phyloP scores from a whole-genome alignment of 2,888 invertebrate species.

The Noctua janthina region DNA sequence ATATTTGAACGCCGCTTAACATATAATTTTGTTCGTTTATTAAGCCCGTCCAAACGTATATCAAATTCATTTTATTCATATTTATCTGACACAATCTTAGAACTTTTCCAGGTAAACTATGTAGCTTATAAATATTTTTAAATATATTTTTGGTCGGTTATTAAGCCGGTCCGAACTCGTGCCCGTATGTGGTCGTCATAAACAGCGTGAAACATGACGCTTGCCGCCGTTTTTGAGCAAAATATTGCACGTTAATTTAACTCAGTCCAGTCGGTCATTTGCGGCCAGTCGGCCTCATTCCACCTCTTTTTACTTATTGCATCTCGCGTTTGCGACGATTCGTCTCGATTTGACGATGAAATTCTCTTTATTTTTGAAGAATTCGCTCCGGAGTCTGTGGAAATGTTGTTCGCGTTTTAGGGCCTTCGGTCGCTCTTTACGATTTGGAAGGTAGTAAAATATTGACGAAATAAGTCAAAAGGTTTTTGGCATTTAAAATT shows the following conservation, averaged over 20 bases:
- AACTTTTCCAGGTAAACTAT: background rate
- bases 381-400: slow-evolving; percentile 58
- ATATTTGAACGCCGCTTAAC: too few relatives aligned
- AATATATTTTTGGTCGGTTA: slow-evolving; percentile 30
- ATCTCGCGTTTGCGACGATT: slow-evolving; percentile 75
- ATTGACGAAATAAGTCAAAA: slow-evolving; percentile 29
- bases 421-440: slow-evolving; percentile 34
- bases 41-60: background rate
- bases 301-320: slow-evolving; percentile 72
- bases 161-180: slow-evolving; percentile 59
- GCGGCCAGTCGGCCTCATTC: slow-evolving; percentile 74
- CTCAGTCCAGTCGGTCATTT: slow-evolving; percentile 85
- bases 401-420: slow-evolving; percentile 46
- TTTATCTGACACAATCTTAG: background rate
- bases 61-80: background rate
- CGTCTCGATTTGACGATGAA: slow-evolving; percentile 75
- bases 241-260: slow-evolving; percentile 90
- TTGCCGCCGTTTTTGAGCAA: slow-evolving; percentile 88
- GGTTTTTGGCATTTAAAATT: slow-evolving; percentile 25
- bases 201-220: slow-evolving; percentile 87
- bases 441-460: slow-evolving; percentile 51
- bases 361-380: slow-evolving; percentile 68
- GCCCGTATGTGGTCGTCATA: slow-evolving; percentile 79
- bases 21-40: background rate
- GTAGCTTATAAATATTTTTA: background rate